A percentile compares a stretch with the other conserved stretches of the same genome.
Evolutionary conservation across 2,888 invertebrate species (phyloP).

Genomic region (Arenicola marina): DNA sequence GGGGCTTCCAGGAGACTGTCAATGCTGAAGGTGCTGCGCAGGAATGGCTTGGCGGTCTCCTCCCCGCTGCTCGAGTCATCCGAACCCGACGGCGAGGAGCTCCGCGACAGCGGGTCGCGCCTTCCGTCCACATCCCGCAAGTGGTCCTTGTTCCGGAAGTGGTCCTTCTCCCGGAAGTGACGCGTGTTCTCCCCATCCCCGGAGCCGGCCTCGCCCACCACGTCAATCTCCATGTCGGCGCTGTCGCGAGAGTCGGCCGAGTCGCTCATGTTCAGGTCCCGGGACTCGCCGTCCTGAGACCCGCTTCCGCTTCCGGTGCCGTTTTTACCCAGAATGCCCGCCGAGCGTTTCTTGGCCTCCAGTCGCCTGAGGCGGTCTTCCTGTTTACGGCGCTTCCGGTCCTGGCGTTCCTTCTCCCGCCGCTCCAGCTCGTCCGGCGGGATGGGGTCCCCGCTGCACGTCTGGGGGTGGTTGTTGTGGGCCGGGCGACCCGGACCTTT

Average conservation of each 20-base stretch:
- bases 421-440: constrained; percentile 71
- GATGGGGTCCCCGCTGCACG: constrained; percentile 96
- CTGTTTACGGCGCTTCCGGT: constrained; percentile 79
- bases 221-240: constrained; percentile 63
- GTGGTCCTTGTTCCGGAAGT: not conserved
- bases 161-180: not conserved
- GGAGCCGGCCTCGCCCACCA: constrained; percentile 28
- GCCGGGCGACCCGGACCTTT: constrained; percentile 98
- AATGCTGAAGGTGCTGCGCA: constrained; percentile 58
- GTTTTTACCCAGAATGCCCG: not conserved
- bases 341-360: constrained; percentile 11
- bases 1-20: constrained; percentile 62
- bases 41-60: not conserved
- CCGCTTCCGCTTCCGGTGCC: not conserved
- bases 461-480: constrained; percentile 97
- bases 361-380: constrained; percentile 74
- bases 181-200: constrained; percentile 3
- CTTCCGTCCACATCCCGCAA: not conserved
- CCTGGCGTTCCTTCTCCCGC: constrained; percentile 57
- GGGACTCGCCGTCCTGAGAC: not conserved
- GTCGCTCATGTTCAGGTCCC: not conserved
- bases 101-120: not conserved
- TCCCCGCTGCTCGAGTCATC: not conserved
- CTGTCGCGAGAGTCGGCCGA: not conserved
- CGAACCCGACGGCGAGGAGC: not conserved